These are phyloP conservation scores for Pavo muticus DNA, from an alignment of 2,113 vertebrate genomes.

Conservation along the genomic window DNA sequence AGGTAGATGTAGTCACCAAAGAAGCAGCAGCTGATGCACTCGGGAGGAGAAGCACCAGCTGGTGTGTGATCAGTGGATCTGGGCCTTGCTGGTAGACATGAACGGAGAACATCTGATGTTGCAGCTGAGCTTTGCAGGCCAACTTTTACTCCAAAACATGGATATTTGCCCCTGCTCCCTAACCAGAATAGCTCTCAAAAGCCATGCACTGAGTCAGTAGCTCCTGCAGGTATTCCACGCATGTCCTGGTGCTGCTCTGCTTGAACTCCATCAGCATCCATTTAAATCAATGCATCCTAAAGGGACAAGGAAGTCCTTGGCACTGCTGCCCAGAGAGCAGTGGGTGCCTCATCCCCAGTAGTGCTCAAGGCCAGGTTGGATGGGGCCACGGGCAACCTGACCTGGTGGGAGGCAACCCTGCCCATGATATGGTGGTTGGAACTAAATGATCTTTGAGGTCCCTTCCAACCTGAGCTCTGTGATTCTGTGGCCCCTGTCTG, in stretches of 20 bases:
- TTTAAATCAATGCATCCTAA: background rate
- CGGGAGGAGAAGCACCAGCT: background rate
- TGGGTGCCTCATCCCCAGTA: no score
- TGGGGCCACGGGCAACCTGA: no score
- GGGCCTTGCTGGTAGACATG: background rate
- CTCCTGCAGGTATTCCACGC: background rate
- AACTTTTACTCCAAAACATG: background rate
- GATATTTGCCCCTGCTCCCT: background rate
- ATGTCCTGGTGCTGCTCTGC: background rate
- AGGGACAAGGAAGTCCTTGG: background rate
- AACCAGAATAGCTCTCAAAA: background rate
- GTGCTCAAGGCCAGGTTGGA: no score
- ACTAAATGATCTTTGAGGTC: no score
- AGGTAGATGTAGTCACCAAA: background rate
- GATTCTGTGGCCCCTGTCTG: fast-evolving
- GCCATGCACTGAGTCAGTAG: background rate
- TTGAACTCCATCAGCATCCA: background rate
- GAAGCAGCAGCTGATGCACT: background rate
- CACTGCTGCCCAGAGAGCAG: no score
- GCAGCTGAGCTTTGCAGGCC: background rate
- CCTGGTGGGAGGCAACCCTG: no score
- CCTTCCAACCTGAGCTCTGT: no score
- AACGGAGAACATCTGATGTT: background rate
- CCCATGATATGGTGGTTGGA: no score
- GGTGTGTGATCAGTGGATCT: background rate